phyloP scores from a whole-genome alignment of 2,113 vertebrate species.

The Scopus umbretta region DNA sequence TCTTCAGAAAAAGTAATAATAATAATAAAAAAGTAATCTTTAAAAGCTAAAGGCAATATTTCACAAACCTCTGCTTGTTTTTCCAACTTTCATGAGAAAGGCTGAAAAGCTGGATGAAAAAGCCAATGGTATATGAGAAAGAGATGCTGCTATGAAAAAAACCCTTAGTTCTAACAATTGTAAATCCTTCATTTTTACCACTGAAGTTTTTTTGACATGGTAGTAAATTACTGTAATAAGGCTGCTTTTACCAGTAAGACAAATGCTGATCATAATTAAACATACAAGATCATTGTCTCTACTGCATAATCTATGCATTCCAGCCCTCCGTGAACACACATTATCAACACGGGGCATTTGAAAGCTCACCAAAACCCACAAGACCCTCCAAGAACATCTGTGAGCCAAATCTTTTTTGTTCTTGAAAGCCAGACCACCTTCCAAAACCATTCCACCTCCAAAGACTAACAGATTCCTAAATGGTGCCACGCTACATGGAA shows the following conservation, averaged over 20 bases:
- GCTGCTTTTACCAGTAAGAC: background rate
- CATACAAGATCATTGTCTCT: background rate
- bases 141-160: background rate
- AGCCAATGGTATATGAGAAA: background rate
- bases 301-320: background rate
- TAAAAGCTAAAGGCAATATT: background rate
- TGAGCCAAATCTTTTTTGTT: background rate
- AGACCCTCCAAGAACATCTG: background rate
- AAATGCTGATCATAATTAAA: background rate
- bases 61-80: background rate
- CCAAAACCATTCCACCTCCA: background rate
- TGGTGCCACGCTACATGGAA: background rate
- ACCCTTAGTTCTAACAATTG: background rate
- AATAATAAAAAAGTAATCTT: too few species aligned
- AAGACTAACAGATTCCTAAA: background rate
- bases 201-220: background rate
- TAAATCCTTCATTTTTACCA: background rate
- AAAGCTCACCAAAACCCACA: background rate
- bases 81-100: background rate
- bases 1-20: background rate
- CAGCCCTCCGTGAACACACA: background rate
- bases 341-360: background rate
- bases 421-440: background rate
- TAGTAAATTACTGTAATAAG: background rate
- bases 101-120: background rate